These are phyloP conservation scores for Petrocephalus microphthalmus DNA, from an alignment of 2,113 vertebrate genomes.

Conservation along the genomic window DNA sequence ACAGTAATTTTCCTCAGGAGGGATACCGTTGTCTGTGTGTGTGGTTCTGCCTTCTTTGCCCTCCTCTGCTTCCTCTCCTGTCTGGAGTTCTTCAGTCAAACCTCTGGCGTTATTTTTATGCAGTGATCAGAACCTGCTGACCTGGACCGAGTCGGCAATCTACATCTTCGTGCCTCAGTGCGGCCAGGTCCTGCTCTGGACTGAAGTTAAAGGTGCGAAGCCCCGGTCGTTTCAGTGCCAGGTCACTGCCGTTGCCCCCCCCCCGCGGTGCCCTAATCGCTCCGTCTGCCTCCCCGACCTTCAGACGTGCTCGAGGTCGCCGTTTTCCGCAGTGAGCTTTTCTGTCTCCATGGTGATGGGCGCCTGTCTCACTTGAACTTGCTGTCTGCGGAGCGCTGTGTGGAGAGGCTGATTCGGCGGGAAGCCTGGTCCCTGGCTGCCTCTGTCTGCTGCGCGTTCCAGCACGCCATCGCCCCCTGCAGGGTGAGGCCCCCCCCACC, in stretches of 20 bases:
- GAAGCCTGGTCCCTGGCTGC: constrained; percentile 78
- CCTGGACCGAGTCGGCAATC: constrained; percentile 88
- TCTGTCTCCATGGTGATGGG: constrained; percentile 81
- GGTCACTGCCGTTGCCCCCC: not conserved
- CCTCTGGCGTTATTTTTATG: not conserved
- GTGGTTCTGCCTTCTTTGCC: not conserved
- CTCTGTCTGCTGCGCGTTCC: constrained; percentile 79
- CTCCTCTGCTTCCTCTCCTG: not conserved
- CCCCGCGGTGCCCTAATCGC: not conserved
- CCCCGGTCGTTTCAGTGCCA: not conserved
- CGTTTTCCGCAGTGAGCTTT: constrained; percentile 78
- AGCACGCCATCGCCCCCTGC: constrained; percentile 67
- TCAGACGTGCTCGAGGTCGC: constrained; percentile 81
- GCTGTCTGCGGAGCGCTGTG: constrained; percentile 76
- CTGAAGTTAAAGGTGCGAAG: constrained; percentile 77
- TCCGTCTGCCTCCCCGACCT: constrained; percentile 13
- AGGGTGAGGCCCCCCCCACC: constrained; percentile 62
- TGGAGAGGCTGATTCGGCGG: constrained; percentile 81
- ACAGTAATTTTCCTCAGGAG: not conserved
- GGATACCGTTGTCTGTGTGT: not conserved
- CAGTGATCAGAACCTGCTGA: constrained; percentile 86
- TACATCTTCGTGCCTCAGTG: constrained; percentile 88
- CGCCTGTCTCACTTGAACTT: constrained; percentile 80
- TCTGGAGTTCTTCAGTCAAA: not conserved
- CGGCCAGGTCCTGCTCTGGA: constrained; percentile 90